Percentiles rank a stretch among this genome's conserved stretches.
phyloP scores from a whole-genome alignment of 2,113 vertebrate genomes.

The Speoplatyrhinus poulsoni region DNA sequence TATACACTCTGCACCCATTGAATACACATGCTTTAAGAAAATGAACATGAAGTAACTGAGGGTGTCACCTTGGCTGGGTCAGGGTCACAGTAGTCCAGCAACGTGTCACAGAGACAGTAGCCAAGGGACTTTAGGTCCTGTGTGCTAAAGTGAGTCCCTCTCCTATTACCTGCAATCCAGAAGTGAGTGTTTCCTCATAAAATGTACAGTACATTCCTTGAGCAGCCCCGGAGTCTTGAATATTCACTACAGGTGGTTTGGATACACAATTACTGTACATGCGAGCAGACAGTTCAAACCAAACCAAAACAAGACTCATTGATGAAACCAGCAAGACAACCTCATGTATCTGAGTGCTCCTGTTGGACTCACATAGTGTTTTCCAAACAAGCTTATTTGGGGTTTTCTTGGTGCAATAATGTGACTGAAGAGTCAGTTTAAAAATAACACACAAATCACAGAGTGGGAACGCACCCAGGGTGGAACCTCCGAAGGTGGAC shows the following conservation, averaged over 20 bases:
- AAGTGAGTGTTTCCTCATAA: background rate
- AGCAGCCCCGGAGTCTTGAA: too few species aligned
- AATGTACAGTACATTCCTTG: too few species aligned
- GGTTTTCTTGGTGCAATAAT: too few species aligned
- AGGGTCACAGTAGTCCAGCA: constrained; percentile 92
- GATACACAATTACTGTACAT: background rate
- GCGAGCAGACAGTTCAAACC: background rate
- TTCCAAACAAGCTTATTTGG: too few species aligned
- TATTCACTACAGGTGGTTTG: too few species aligned
- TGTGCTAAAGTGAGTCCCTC: constrained; percentile 84
- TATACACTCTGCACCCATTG: background rate
- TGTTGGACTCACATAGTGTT: too few species aligned
- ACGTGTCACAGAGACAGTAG: constrained; percentile 86
- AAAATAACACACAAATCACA: background rate
- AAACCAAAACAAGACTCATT: too few species aligned
- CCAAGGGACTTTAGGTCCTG: constrained; percentile 87
- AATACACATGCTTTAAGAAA: background rate
- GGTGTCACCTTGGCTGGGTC: constrained; percentile 82
- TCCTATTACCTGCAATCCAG: constrained; percentile 74
- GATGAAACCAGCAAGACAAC: too few species aligned
- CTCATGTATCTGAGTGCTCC: too few species aligned
- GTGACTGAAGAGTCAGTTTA: too few species aligned
- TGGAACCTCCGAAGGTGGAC: constrained; percentile 87
- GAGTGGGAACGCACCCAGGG: constrained; percentile 77
- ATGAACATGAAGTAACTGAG: background rate